Percentiles rank a stretch among this genome's conserved stretches.
Evolutionary conservation across 2,797 vertebrate species (phyloP).

Genomic region (Pyrrhura leucotis): DNA sequence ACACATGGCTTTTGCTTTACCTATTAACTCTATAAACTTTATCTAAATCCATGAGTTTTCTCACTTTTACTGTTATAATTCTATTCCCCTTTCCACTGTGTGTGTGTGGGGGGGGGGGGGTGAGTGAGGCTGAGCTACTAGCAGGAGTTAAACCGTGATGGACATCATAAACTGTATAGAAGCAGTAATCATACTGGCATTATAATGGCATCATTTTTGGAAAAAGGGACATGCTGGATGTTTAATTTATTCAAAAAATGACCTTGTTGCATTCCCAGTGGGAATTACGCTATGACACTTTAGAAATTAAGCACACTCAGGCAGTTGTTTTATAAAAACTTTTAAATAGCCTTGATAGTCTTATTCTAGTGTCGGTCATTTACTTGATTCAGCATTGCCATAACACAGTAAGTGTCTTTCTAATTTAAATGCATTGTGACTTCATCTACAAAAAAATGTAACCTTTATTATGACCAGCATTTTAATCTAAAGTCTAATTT

Average conservation of each 20-base stretch:
- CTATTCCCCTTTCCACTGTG: not conserved
- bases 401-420: not conserved
- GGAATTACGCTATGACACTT: not conserved
- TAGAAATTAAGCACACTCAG: conserved; percentile 7
- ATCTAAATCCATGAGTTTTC: not conserved
- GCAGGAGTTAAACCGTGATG: fast-evolving
- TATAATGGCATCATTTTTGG: not conserved
- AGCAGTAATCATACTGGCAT: conserved; percentile 12
- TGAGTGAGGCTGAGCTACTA: not conserved
- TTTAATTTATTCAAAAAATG: not conserved
- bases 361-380: not conserved
- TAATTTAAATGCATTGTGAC: conserved; percentile 10
- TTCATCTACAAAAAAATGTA: conserved; percentile 2
- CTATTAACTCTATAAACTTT: not conserved
- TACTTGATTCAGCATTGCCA: not conserved
- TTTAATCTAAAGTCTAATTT: not conserved
- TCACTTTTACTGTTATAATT: not conserved
- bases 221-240: not conserved
- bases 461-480: not conserved
- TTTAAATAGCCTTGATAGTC: not conserved
- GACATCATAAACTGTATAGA: not conserved
- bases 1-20: fast-evolving
- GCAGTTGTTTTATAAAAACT: conserved; percentile 32
- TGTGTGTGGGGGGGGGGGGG: no score
- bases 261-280: not conserved